Percentiles rank a stretch among this genome's conserved stretches.
Conservation (phyloP, 1,140 invertebrate genomes). For the Zaprionus camerounensis region DNA sequence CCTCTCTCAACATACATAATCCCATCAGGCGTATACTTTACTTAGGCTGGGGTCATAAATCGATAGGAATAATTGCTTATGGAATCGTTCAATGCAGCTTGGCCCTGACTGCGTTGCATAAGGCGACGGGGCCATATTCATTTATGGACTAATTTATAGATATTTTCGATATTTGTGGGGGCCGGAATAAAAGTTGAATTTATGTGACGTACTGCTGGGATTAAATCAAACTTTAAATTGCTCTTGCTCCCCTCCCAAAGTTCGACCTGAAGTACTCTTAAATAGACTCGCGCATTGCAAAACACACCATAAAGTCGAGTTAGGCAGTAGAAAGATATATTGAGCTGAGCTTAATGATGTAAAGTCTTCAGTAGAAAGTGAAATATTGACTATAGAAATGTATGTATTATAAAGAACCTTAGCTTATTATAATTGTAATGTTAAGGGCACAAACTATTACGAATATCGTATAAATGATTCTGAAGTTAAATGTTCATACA, state of each 20-base stretch:
- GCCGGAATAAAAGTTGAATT: slow-evolving; percentile 54
- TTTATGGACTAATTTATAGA: slow-evolving; percentile 73
- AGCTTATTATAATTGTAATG: no score
- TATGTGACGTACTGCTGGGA: slow-evolving; percentile 61
- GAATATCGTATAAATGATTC: no score
- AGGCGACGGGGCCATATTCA: slow-evolving; percentile 61
- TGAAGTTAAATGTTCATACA: not conserved
- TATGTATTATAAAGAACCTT: no score
- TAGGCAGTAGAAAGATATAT: not conserved
- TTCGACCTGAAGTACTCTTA: not conserved
- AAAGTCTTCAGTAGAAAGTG: no score
- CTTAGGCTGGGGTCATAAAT: slow-evolving; percentile 38
- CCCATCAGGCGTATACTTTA: slow-evolving; percentile 23
- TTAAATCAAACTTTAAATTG: slow-evolving; percentile 58
- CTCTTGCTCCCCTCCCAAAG: not conserved
- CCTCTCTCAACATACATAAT: slow-evolving; percentile 14
- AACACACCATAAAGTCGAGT: not conserved
- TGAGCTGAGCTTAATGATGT: not conserved
- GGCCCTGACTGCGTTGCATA: slow-evolving; percentile 23
- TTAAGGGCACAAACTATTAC: no score
- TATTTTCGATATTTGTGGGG: slow-evolving; percentile 52
- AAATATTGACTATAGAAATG: no score
- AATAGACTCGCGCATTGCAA: not conserved
- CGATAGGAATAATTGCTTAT: slow-evolving; percentile 73
- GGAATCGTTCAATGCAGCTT: slow-evolving; percentile 70